phyloP scores from a whole-genome alignment of 2,797 vertebrate genomes.

The Spinibarbus caldwelli region DNA sequence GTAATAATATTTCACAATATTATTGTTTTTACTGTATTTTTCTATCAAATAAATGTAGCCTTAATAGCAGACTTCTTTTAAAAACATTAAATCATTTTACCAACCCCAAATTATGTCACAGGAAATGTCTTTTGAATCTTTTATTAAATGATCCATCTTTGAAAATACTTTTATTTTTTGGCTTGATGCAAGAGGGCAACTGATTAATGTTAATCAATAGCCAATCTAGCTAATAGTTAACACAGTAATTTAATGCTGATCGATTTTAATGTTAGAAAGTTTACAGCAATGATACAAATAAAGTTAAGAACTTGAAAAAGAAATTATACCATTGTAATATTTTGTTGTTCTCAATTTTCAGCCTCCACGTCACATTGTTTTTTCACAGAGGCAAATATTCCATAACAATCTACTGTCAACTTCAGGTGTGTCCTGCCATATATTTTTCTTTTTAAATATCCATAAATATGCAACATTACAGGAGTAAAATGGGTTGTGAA shows the following conservation, averaged over 20 bases:
- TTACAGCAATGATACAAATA: neutral
- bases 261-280: neutral
- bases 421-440: neutral
- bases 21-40: neutral
- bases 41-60: neutral
- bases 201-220: neutral
- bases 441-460: neutral
- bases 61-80: neutral
- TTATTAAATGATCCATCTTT: neutral
- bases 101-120: neutral
- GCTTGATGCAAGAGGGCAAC: neutral
- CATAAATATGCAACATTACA: neutral
- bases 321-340: neutral
- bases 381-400: neutral
- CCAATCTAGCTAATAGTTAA: neutral
- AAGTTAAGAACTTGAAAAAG: neutral
- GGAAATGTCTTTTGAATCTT: neutral
- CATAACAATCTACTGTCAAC: neutral
- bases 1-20: neutral
- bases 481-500: neutral
- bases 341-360: neutral
- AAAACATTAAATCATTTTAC: neutral
- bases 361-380: neutral
- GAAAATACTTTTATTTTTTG: neutral
- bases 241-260: neutral